Evolutionary conservation across 2,113 vertebrate species (phyloP), one percentile per base, ranked within the genome.

Genomic region (Cinclus cinclus): DNA sequence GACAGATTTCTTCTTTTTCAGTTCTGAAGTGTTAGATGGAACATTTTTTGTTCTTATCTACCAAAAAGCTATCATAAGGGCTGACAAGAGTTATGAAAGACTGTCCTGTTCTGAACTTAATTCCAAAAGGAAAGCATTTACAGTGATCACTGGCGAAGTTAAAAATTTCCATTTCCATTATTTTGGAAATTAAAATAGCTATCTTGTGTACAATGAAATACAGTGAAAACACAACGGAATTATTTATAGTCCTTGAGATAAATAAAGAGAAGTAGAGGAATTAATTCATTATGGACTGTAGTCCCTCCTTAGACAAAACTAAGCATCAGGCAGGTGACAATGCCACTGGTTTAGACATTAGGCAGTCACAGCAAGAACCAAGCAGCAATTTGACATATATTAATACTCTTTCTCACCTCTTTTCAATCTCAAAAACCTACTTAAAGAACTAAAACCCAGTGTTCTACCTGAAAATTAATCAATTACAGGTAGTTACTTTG

Each of bases 41-140:
- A 93, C 22, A 2, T 68, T 88, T 79, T 81, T 64, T 60, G 44
- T 90, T 78, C 59, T 89, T 46, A 71, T 58, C 55, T 94, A 75
- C 84, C 90, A 93, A 86, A 92, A 80, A 75, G 20, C 49, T 80
- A 92, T 84, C 71, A 9, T 6, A 52, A 67, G 55, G 41, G 33
- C 55, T 81, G 52, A 91, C 75, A 92, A 44, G 33, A 94, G 44
- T 73, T 84, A 92, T 35, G 52, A 95, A 92, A 94, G 67, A 86
- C 35, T 70, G 81, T 58, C 90, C 85, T 80, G 76, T 81, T 94
- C 55, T 77, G 90, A 92, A 71, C 83, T 70, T 83, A 78, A 83
- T 60, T 96, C 83, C 35, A 67, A 89, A 93, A 92, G 50, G 71
- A 93, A 94, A 28, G 46, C 13, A 58, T 62, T 86, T 62, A 65